Conservation (phyloP, 1,140 invertebrate species). For the Drosophila melanica region DNA sequence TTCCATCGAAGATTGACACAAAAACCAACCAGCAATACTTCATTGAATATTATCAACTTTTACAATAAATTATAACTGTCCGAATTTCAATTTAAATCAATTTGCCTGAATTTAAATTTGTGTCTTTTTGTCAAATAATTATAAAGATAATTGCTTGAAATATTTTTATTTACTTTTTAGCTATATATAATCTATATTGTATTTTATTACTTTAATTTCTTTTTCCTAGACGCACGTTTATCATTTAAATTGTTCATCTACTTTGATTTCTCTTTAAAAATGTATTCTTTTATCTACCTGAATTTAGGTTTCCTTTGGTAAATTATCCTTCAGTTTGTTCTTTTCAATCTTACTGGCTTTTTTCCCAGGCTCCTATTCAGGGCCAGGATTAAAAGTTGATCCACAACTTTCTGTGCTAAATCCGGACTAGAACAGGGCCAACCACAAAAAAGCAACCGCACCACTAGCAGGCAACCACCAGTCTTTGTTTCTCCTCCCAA, state of each 20-base stretch:
- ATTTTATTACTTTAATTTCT: background rate
- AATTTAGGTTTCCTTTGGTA: background rate
- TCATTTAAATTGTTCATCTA: background rate
- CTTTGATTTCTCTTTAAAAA: conserved; percentile 7
- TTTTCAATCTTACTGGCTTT: conserved; percentile 10
- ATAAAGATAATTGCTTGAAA: no score
- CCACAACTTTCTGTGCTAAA: conserved; percentile 44
- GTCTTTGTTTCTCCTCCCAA: background rate
- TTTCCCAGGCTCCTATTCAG: conserved; percentile 17
- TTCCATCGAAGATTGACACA: background rate
- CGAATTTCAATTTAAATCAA: background rate
- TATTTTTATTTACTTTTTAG: no score
- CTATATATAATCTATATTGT: no score
- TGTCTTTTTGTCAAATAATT: no score
- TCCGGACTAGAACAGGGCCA: conserved; percentile 23
- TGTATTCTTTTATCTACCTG: background rate
- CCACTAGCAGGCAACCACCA: background rate
- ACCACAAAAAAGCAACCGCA: conserved; percentile 43
- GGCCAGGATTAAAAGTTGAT: conserved; percentile 54
- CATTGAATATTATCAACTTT: conserved; percentile 1
- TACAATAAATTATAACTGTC: background rate
- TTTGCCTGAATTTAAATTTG: background rate
- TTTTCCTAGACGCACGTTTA: background rate
- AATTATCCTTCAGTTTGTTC: conserved; percentile 13
- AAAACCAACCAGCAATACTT: background rate